A percentile compares a stretch with the other conserved stretches of the same genome.
These are phyloP conservation scores for Meta bourneti DNA, from an alignment of 2,888 invertebrate genomes.

Conservation along the genomic window DNA sequence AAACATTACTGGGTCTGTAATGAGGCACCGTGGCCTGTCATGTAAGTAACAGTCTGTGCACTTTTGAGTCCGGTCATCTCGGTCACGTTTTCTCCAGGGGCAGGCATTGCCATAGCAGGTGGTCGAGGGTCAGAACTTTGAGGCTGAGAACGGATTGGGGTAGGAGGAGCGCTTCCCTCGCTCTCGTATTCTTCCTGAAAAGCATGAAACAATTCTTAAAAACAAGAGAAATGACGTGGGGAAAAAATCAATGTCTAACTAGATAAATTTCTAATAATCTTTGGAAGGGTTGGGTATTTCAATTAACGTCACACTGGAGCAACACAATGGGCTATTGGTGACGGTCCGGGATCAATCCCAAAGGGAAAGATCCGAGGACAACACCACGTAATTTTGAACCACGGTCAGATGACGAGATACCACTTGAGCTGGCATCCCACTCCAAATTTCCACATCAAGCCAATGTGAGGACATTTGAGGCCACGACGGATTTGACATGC, in stretches of 20 bases:
- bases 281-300: too few species aligned
- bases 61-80: conserved; percentile 74
- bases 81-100: conserved; percentile 61
- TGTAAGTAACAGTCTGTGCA: conserved; percentile 70
- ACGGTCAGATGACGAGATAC: too few species aligned
- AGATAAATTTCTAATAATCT: neutral
- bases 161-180: conserved; percentile 56
- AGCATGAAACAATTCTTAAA: neutral
- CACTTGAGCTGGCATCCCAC: too few species aligned
- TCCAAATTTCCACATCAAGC: too few species aligned
- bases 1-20: conserved; percentile 50
- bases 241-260: neutral
- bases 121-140: conserved; percentile 49
- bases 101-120: conserved; percentile 55
- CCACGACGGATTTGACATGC: too few species aligned
- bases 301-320: too few species aligned
- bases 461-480: too few species aligned
- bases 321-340: too few species aligned
- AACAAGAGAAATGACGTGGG: neutral
- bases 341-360: too few species aligned
- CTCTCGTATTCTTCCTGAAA: conserved; percentile 71
- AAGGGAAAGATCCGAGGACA: too few species aligned
- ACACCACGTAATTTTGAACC: too few species aligned
- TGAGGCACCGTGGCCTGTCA: conserved; percentile 64
- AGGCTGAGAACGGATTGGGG: conserved; percentile 70